phyloP scores from a whole-genome alignment of 2,888 invertebrate species.

The Eretmocerus hayati region DNA sequence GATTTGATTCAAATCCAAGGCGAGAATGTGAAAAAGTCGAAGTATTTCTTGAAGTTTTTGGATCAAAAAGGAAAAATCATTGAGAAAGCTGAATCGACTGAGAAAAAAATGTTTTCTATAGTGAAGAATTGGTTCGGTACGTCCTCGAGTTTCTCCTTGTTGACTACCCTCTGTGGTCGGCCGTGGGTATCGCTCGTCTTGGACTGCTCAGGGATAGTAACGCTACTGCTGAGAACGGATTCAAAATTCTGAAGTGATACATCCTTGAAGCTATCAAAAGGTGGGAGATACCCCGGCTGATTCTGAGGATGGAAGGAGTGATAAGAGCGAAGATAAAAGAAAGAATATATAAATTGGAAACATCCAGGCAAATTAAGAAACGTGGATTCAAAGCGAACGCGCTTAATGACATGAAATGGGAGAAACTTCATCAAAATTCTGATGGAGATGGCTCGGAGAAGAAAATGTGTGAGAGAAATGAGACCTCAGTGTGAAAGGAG shows the following conservation, averaged over 20 bases:
- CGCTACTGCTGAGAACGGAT: neutral
- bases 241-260: neutral
- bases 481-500: neutral
- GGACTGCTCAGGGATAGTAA: neutral
- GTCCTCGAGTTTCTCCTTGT: neutral
- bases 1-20: neutral
- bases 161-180: neutral
- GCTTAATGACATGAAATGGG: too few relatives aligned
- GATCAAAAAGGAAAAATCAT: neutral
- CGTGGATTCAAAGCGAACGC: neutral
- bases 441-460: neutral
- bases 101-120: neutral
- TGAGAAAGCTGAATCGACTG: neutral
- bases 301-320: neutral
- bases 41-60: neutral
- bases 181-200: neutral
- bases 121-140: neutral
- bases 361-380: neutral
- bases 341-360: neutral
- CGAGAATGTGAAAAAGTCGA: neutral
- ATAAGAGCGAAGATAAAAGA: neutral
- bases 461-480: neutral
- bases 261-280: neutral
- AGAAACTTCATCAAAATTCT: too few relatives aligned
- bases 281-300: neutral